Percentiles rank a stretch among this genome's conserved stretches.
Evolutionary conservation across 1,140 invertebrate species (phyloP).

Genomic region (Copidosoma floridanum): DNA sequence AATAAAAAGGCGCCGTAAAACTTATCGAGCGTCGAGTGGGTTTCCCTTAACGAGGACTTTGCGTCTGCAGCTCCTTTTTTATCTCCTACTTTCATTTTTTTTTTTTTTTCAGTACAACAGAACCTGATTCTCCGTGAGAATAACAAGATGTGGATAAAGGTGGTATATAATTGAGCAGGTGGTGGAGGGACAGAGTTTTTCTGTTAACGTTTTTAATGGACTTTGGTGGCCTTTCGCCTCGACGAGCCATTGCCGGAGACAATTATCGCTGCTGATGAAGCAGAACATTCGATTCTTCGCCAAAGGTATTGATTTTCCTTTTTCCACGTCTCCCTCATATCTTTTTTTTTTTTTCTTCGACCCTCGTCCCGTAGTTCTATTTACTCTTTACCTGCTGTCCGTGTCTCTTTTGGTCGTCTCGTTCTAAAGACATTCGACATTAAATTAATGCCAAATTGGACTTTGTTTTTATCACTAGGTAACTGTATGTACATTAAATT

Average conservation of each 20-base stretch:
- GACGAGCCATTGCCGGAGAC: no score
- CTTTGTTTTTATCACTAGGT: no score
- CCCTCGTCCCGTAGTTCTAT: no score
- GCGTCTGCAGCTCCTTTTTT: no score
- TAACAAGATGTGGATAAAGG: slow-evolving; percentile 11
- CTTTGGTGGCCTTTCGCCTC: neutral
- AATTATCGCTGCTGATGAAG: slow-evolving; percentile 19
- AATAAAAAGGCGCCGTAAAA: neutral
- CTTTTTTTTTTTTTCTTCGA: neutral
- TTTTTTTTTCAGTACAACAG: neutral
- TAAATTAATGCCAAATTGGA: no score
- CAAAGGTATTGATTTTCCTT: neutral
- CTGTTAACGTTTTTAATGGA: slow-evolving; percentile 27
- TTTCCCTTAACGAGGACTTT: neutral
- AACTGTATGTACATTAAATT: no score
- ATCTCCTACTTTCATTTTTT: no score
- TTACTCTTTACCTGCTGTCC: no score
- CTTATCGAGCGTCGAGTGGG: neutral
- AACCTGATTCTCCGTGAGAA: slow-evolving; percentile 3
- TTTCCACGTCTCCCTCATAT: neutral
- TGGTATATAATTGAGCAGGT: neutral
- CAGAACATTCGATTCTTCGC: no score
- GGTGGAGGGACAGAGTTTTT: slow-evolving; percentile 12
- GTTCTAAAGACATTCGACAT: no score
- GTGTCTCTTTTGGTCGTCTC: no score